Evolutionary conservation across 2,888 invertebrate species (phyloP).

Genomic region (Drosophila mulleri): DNA sequence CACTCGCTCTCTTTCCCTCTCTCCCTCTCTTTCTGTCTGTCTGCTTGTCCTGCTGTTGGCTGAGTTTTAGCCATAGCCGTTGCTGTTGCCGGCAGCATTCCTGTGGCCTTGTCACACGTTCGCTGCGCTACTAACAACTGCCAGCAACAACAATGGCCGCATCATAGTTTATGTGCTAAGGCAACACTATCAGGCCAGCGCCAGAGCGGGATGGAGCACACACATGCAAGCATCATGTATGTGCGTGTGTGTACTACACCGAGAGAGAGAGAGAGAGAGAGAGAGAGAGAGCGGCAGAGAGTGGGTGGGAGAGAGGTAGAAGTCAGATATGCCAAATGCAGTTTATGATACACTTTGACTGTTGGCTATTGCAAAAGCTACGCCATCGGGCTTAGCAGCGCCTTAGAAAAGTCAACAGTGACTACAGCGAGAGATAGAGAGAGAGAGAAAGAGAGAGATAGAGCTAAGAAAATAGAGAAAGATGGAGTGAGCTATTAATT

Average conservation of each 20-base stretch:
- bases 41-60: constrained; percentile 21
- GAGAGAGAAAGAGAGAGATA: background rate
- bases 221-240: background rate
- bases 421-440: background rate
- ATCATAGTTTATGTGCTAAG: constrained; percentile 68
- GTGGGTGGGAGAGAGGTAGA: background rate
- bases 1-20: background rate
- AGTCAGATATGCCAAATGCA: constrained; percentile 34
- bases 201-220: constrained; percentile 23
- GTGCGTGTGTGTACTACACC: background rate
- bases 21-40: constrained; percentile 2
- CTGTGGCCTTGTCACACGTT: constrained; percentile 77
- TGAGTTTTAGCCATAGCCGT: constrained; percentile 15
- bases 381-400: constrained; percentile 1
- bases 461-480: background rate
- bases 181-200: constrained; percentile 67
- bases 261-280: background rate
- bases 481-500: too few relatives aligned
- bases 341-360: constrained; percentile 43
- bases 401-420: background rate
- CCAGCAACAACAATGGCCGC: constrained; percentile 56
- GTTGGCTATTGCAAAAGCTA: constrained; percentile 4
- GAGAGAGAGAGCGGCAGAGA: background rate
- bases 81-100: constrained; percentile 60
- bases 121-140: constrained; percentile 62